Conservation (phyloP, 2,113 vertebrate genomes). For the Sisor rabdophorus region DNA sequence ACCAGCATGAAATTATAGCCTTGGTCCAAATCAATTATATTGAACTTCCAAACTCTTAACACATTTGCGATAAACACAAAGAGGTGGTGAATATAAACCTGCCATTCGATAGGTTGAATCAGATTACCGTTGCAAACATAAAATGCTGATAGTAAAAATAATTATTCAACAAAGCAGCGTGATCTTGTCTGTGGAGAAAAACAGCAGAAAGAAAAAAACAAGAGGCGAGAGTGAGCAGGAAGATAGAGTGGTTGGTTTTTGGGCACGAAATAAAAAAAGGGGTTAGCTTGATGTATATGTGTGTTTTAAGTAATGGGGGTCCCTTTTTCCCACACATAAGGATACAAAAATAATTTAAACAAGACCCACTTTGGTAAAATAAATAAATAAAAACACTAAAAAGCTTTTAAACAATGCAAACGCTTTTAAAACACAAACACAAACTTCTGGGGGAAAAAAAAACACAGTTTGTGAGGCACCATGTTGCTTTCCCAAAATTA, state of each 20-base stretch:
- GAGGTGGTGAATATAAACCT: neutral
- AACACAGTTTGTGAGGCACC: neutral
- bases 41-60: neutral
- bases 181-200: neutral
- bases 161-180: neutral
- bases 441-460: too few relatives aligned
- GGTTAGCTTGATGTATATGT: constrained; percentile 23
- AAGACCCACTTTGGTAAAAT: too few relatives aligned
- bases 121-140: neutral
- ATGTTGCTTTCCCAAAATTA: neutral
- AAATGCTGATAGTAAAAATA: constrained; percentile 8
- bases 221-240: neutral
- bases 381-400: too few relatives aligned
- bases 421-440: too few relatives aligned
- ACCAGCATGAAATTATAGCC: constrained; percentile 15
- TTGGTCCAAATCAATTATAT: constrained; percentile 20
- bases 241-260: neutral
- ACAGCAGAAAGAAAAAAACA: neutral
- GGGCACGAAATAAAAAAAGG: constrained; percentile 1
- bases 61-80: neutral
- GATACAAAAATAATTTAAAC: too few relatives aligned
- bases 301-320: neutral
- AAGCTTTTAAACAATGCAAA: too few relatives aligned
- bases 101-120: neutral
- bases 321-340: neutral